A percentile compares a stretch with the other conserved stretches of the same genome.
These are phyloP conservation scores for Eumerus sabulonum DNA, from an alignment of 2,888 invertebrate genomes.

Conservation along the genomic window DNA sequence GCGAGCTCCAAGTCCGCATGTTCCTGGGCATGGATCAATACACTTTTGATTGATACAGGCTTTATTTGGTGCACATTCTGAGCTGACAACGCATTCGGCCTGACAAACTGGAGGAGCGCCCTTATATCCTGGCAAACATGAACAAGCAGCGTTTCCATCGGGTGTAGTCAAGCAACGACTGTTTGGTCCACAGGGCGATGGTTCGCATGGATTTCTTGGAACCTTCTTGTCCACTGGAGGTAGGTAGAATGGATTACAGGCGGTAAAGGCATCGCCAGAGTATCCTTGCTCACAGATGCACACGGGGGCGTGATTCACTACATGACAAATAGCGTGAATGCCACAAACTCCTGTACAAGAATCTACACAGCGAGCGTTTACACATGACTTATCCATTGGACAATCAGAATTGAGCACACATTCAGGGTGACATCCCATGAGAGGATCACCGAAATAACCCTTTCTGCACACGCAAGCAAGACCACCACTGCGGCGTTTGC, in stretches of 20 bases:
- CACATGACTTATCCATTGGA: conserved; percentile 84
- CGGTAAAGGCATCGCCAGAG: conserved; percentile 87
- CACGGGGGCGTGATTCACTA: conserved; percentile 87
- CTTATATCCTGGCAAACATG: conserved; percentile 87
- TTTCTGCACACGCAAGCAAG: conserved; percentile 86
- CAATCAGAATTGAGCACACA: conserved; percentile 92
- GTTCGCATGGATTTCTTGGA: conserved; percentile 86
- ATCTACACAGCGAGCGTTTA: conserved; percentile 88
- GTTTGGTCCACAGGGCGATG: conserved; percentile 90
- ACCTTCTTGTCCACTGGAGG: conserved; percentile 76
- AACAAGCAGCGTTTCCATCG: conserved; percentile 87
- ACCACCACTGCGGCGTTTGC: conserved; percentile 83
- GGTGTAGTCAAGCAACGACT: conserved; percentile 86
- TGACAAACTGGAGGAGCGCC: conserved; percentile 91
- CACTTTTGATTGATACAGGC: conserved; percentile 90
- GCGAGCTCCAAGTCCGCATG: conserved; percentile 87
- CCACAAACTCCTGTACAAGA: conserved; percentile 89
- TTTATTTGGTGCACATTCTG: conserved; percentile 88
- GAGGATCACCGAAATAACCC: conserved; percentile 90
- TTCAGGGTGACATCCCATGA: conserved; percentile 87
- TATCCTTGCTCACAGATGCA: conserved; percentile 87
- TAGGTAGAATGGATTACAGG: conserved; percentile 82
- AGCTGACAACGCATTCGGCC: conserved; percentile 91
- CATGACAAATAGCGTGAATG: conserved; percentile 85
- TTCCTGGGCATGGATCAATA: conserved; percentile 90